Evolutionary conservation across 30 jellyfish, hydroid and myxozoan genomes (phyloP), one percentile per base, ranked within the genome.

Genomic region (Turritopsis rubra): DNA sequence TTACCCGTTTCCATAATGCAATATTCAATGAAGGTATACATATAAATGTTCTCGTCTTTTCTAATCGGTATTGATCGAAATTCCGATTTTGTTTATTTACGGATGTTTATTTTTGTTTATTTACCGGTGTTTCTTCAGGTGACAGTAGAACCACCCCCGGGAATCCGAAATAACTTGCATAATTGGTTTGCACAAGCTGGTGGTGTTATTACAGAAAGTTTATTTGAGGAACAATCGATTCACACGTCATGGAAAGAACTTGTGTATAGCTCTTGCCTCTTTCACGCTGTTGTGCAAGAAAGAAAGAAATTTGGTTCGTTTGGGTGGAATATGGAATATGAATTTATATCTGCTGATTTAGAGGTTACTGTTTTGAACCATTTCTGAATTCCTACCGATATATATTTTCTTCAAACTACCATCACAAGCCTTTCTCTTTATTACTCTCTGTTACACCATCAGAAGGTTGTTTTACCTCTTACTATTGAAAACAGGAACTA

Each of bases 101-200:
- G 60, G 5, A 41, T 3, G 5, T 41, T 41, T 41, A 41, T 5
- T 41, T n/a, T 41, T 41, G 60, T 41, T 41, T 41, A 41, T 41
- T 41, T 41, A 41, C 5, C 60, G 60, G 60, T 41, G 60, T 41
- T 41, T 41, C 9, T 21, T 8, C 82, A 89, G 96, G 83, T 85
- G 88, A 85, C 94, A 17, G 94, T 89, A 71, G 96, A 89, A 52
- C 90, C 96, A 0, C 94, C 96, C 1, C 94, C 94, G 18, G 96
- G 94, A 25, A 73, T 89, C 1, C 81, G 85, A 60, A 89, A 90
- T 23, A 89, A 89, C 53, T 66, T 89, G 70, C 91, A 89, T 29
- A 88, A 89, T 41, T 80, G 91, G 0, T 81, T 89, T 75, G 86
- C 89, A 8, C 76, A 66, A 54, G 82, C 76, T 4, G 81, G 84